These are phyloP conservation scores for Scaptodrosophila latifasciaeformis DNA, from an alignment of 2,888 invertebrate genomes.

Conservation along the genomic window DNA sequence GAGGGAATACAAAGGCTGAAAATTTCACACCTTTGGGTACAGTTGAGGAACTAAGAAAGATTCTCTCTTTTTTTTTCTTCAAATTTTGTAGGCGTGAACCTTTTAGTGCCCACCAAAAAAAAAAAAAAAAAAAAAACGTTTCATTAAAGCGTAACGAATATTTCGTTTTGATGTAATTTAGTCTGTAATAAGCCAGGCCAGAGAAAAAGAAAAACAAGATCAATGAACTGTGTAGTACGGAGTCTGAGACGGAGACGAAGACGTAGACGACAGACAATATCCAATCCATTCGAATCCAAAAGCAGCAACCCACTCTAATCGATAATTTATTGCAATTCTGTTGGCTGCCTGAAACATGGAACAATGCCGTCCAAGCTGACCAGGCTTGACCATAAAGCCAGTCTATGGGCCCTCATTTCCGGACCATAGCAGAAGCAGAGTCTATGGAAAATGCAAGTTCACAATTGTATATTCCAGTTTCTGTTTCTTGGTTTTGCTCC, in stretches of 20 bases:
- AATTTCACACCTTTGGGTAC: conserved; percentile 51
- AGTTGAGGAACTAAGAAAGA: conserved; percentile 20
- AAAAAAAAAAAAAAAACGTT: neutral
- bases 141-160: conserved; percentile 35
- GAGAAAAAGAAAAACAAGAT: neutral
- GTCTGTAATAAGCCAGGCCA: conserved; percentile 27
- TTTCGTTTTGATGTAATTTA: conserved; percentile 27
- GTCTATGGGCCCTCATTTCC: conserved; percentile 7
- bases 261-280: no score
- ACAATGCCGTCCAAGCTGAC: conserved; percentile 33
- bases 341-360: conserved; percentile 37
- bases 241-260: no score
- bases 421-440: conserved; percentile 15
- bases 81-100: conserved; percentile 32
- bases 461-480: neutral
- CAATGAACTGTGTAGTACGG: conserved; percentile 1
- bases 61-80: neutral
- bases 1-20: conserved; percentile 51
- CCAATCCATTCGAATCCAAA: no score
- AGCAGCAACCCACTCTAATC: conserved; percentile 61
- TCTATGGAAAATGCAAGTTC: conserved; percentile 19
- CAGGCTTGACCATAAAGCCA: conserved; percentile 4
- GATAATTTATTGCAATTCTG: conserved; percentile 71
- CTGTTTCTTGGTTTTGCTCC: neutral
- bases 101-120: conserved; percentile 24